These are phyloP conservation scores for Microcebus tavaratra DNA, from an alignment of 2,113 vertebrate genomes.

Conservation along the genomic window DNA sequence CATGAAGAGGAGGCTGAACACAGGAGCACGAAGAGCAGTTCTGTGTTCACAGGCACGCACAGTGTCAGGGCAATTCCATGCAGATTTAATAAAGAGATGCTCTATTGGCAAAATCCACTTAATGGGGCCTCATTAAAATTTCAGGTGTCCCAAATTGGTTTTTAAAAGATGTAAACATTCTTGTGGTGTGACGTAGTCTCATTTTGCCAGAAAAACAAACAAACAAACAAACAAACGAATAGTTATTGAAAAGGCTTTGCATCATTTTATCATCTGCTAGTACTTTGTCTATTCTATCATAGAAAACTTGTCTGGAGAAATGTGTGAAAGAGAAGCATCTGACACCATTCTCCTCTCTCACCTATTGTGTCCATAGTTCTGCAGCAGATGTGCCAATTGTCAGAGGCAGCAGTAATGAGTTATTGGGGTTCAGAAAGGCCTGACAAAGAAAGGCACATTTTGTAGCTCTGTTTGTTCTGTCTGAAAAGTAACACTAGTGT, in stretches of 20 bases:
- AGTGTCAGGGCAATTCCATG: fast-evolving
- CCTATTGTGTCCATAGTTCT: neutral
- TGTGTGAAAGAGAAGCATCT: neutral
- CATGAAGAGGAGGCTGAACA: fast-evolving
- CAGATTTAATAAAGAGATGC: neutral
- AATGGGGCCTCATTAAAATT: neutral
- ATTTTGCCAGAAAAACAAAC: neutral
- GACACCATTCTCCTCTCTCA: neutral
- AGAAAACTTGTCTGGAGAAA: neutral
- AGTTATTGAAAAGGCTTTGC: neutral
- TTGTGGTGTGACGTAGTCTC: neutral
- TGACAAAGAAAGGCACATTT: neutral
- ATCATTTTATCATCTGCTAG: neutral
- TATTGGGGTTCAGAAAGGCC: neutral
- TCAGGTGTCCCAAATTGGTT: neutral
- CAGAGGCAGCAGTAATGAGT: neutral
- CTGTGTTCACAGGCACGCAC: neutral
- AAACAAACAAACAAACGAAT: neutral
- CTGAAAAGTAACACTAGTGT: neutral
- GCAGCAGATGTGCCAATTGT: neutral
- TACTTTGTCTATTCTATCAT: neutral
- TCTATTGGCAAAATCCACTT: neutral
- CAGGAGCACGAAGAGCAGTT: fast-evolving
- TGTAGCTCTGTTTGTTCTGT: neutral
- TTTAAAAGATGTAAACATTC: neutral